Conservation (phyloP, 2,797 vertebrate genomes). For the Lepus oiostolus region DNA sequence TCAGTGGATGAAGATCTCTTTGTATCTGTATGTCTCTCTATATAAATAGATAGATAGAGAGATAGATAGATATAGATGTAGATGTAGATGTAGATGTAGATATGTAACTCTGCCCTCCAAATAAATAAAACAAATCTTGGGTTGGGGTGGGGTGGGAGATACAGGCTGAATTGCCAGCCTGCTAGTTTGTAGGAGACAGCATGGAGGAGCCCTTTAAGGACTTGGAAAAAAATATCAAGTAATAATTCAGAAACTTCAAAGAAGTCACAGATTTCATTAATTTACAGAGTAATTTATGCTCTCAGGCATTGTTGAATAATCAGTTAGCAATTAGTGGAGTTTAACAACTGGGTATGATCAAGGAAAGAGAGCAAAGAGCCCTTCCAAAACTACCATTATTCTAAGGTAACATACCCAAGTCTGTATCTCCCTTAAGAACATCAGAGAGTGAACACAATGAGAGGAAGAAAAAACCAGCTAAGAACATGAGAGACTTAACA, state of each 20-base stretch:
- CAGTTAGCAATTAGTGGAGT: neutral
- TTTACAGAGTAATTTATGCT: neutral
- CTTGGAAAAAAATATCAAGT: neutral
- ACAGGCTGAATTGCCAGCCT: neutral
- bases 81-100: no score
- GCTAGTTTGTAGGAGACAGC: neutral
- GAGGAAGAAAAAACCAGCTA: neutral
- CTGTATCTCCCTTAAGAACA: neutral
- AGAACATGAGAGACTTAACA: conserved; percentile 3
- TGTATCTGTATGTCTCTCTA: no score
- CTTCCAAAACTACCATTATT: neutral
- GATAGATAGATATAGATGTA: no score
- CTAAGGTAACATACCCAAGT: neutral
- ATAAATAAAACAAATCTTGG: no score
- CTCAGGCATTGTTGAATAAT: neutral
- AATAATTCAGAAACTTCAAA: neutral
- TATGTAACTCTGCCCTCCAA: no score
- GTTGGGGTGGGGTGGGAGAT: no score
- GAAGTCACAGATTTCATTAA: neutral
- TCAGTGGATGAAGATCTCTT: no score
- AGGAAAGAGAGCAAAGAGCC: neutral
- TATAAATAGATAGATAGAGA: no score
- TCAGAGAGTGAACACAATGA: neutral
- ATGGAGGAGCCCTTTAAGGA: neutral
- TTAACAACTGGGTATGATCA: neutral